Percentiles rank a stretch among this genome's conserved stretches.
These are phyloP conservation scores for Microcebus murinus DNA, from an alignment of 2,113 vertebrate species.

Conservation along the genomic window DNA sequence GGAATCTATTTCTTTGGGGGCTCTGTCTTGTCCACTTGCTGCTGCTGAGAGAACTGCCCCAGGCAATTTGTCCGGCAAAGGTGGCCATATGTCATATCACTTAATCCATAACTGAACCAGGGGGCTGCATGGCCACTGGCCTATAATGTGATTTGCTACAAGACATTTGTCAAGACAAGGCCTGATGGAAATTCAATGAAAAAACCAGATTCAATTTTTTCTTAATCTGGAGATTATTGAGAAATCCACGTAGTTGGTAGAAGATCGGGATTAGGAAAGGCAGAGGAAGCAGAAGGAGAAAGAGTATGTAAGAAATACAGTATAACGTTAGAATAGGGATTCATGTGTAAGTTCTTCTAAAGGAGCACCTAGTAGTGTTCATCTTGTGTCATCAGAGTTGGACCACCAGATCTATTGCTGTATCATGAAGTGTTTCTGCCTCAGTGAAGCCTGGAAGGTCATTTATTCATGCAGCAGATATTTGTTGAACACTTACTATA, in stretches of 20 bases:
- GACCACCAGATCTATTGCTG: neutral
- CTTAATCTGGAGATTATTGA: neutral
- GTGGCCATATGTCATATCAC: neutral
- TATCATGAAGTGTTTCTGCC: neutral
- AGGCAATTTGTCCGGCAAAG: neutral
- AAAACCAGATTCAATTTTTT: neutral
- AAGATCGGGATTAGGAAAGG: neutral
- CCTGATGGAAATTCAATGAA: neutral
- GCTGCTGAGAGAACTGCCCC: neutral
- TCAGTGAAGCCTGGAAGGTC: neutral
- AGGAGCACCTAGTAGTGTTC: neutral
- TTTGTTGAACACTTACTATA: neutral
- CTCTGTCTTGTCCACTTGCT: neutral
- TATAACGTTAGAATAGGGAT: neutral
- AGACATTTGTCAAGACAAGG: neutral
- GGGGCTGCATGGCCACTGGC: neutral
- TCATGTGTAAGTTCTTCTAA: neutral
- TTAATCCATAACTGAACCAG: neutral
- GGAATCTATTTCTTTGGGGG: neutral
- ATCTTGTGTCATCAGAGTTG: neutral
- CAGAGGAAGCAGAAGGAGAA: neutral
- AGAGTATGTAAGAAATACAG: neutral
- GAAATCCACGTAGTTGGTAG: neutral
- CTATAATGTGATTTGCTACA: neutral
- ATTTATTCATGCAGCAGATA: neutral